Base-by-base conservation (phyloP, 2,113 vertebrate species). In the Cranoglanis bouderius region DNA sequence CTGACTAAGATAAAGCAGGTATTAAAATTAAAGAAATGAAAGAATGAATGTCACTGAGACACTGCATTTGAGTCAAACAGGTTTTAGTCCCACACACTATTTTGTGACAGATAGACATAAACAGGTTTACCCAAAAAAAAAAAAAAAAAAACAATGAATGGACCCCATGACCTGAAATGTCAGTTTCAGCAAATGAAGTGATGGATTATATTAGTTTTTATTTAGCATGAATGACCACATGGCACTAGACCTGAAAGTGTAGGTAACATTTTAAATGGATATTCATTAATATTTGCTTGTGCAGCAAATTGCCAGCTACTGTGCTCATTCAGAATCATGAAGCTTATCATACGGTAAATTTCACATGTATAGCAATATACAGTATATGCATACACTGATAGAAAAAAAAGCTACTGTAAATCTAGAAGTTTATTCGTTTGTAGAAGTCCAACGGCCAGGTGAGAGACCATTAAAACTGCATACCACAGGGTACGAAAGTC, bases 61-160 rank as follows among this genome's bases (percentile, higher is more conserved):
- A 6, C n/a, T n/a, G 13, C 2, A 16, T 43, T 7, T 19, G 70
- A 61, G 14, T 59, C 26, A 63, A 78, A 78, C 59, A 63, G 72
- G 53, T 49, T 63, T 46, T 77, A 43, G 38, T 77, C 53, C 21
- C 21, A 21, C 75, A n/a, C 29, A 35, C 35, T 38, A 59, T 78
- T 77, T 61, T 32, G 26, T 49, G 85, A 77, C 26, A 61, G 53
- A 21, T 21, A 35, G 49, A 86, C 53, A 86, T 77, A 75, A 78
- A 78, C 55, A n/a, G 85, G 53, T 49, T 78, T 78, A 86, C 35
- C 29, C 85, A 61, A 57, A 72, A 59, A 18, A 55, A 55, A 61
- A 26, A 49, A 29, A 61, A 57, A 72, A 59, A 18, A 55, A 55
- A 61, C 38, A 49, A 29, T 57, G 70, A n/a, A 46, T 46, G 26